These are phyloP conservation scores for Protomyctophum bolini DNA, from an alignment of 2,113 vertebrate species.

Conservation along the genomic window DNA sequence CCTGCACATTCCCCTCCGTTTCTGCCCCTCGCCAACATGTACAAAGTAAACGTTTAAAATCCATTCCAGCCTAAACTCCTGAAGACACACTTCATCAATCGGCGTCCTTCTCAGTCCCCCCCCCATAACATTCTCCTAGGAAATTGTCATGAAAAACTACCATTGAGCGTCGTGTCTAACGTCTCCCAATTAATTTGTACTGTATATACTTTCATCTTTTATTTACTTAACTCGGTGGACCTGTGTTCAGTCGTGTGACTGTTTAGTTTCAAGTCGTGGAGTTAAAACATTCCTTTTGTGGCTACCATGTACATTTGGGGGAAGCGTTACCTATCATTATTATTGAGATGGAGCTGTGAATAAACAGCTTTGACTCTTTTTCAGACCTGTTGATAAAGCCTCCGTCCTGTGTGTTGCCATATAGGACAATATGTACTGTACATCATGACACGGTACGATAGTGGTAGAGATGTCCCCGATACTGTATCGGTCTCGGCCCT, in stretches of 20 bases:
- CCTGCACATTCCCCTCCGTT: constrained; percentile 12
- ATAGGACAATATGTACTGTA: constrained; percentile 9
- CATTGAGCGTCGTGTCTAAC: constrained; percentile 55
- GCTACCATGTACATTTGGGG: constrained; percentile 41
- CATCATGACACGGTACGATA: neutral
- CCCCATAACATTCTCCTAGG: constrained; percentile 29
- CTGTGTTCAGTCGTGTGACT: constrained; percentile 62
- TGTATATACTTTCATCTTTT: constrained; percentile 67
- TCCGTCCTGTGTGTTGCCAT: constrained; percentile 23
- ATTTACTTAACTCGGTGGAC: constrained; percentile 65
- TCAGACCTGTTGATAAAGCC: constrained; percentile 30
- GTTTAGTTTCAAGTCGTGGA: constrained; percentile 65
- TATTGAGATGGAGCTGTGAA: constrained; percentile 61
- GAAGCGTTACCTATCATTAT: constrained; percentile 57
- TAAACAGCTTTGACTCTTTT: constrained; percentile 54
- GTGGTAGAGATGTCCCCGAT: no score
- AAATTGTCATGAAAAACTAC: constrained; percentile 38
- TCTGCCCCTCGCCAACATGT: constrained; percentile 26
- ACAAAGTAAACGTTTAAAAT: constrained; percentile 36
- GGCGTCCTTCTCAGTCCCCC: constrained; percentile 28
- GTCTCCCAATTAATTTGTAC: constrained; percentile 50
- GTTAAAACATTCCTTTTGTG: constrained; percentile 67
- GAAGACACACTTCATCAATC: constrained; percentile 22
- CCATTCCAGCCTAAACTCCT: constrained; percentile 53
- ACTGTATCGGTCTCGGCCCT: no score